Conservation (phyloP, 2,888 invertebrate species). For the Cheilosia vernalis region DNA sequence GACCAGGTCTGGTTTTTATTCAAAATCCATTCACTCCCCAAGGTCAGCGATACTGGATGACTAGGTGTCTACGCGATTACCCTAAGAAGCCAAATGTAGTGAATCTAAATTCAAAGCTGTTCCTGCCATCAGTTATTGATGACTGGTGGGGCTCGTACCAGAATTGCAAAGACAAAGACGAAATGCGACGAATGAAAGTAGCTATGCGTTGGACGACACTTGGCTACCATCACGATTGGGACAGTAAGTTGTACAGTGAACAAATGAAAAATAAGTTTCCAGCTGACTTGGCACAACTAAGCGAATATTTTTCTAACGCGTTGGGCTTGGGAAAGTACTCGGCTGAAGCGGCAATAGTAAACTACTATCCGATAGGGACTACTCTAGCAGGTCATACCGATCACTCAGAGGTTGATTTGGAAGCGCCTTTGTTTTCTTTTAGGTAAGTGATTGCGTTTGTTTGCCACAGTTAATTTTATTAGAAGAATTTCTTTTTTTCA, state of each 20-base stretch:
- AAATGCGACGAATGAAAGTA: constrained; percentile 79
- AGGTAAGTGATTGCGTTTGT: constrained; percentile 85
- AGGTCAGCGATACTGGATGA: constrained; percentile 93
- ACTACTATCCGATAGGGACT: constrained; percentile 97
- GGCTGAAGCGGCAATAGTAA: constrained; percentile 97
- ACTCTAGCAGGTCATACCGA: constrained; percentile 97
- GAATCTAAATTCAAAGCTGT: constrained; percentile 79
- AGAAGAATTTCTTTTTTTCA: constrained; percentile 80
- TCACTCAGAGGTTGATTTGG: constrained; percentile 93
- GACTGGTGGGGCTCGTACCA: constrained; percentile 87
- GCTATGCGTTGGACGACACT: constrained; percentile 95
- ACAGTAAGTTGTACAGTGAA: constrained; percentile 94
- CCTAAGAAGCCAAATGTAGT: constrained; percentile 87
- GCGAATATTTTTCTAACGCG: constrained; percentile 86
- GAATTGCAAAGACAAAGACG: constrained; percentile 76
- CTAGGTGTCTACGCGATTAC: constrained; percentile 90
- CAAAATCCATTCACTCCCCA: constrained; percentile 91
- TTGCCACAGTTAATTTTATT: not conserved
- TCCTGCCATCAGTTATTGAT: constrained; percentile 78
- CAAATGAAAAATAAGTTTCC: constrained; percentile 88
- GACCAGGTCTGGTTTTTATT: constrained; percentile 91
- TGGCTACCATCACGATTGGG: constrained; percentile 99
- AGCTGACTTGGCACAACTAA: constrained; percentile 87
- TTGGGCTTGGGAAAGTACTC: constrained; percentile 86
- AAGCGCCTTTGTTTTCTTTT: constrained; percentile 95